These are phyloP conservation scores for Dynastes maya DNA, from an alignment of 2,888 invertebrate species.

Conservation along the genomic window DNA sequence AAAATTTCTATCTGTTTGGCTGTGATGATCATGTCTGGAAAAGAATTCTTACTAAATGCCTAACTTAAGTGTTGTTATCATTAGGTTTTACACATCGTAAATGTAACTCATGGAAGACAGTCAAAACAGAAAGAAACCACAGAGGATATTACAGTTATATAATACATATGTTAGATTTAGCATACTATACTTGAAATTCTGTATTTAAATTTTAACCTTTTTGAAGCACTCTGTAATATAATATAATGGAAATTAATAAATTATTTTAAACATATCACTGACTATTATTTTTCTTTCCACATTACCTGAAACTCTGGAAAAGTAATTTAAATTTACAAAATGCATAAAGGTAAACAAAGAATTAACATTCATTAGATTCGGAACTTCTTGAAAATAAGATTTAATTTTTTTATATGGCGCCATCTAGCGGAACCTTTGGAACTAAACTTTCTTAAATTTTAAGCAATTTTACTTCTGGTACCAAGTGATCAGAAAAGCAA, in stretches of 20 bases:
- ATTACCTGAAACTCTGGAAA: no score
- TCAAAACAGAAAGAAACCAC: slow-evolving; percentile 48
- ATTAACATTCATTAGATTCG: no score
- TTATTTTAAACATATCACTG: slow-evolving; percentile 13
- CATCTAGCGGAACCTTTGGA: no score
- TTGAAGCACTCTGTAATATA: slow-evolving; percentile 19
- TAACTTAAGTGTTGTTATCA: slow-evolving; percentile 55
- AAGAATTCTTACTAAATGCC: slow-evolving; percentile 55
- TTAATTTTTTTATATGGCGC: no score
- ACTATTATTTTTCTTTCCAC: not conserved
- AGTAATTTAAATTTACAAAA: no score
- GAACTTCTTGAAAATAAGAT: no score
- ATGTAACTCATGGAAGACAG: slow-evolving; percentile 41
- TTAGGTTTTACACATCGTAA: slow-evolving; percentile 34
- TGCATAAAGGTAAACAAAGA: no score
- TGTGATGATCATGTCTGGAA: slow-evolving; percentile 62
- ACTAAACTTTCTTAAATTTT: no score
- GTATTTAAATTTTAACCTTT: slow-evolving; percentile 25
- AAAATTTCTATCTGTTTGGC: slow-evolving; percentile 64
- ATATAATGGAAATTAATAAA: slow-evolving; percentile 4
- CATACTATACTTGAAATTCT: slow-evolving; percentile 48
- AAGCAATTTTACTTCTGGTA: no score
- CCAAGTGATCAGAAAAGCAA: no score
- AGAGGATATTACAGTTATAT: slow-evolving; percentile 54
- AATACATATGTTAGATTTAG: slow-evolving; percentile 55